Evolutionary conservation across 2,113 vertebrate genomes (phyloP).

Genomic region (Tachycineta bicolor): DNA sequence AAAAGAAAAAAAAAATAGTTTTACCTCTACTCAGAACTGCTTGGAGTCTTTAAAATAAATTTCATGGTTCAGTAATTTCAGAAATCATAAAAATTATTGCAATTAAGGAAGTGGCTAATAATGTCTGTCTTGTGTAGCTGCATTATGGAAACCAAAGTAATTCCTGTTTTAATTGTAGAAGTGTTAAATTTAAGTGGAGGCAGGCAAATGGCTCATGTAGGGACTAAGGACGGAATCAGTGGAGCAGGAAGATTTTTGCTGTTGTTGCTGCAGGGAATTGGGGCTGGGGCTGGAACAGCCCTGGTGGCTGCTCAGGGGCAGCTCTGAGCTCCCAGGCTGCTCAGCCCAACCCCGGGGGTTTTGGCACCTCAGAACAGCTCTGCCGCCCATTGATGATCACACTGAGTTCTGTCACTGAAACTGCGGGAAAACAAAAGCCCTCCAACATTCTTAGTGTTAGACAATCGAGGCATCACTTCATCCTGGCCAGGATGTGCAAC

Average conservation of each 20-base stretch:
- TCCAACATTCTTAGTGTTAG: background rate
- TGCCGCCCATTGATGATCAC: fast-evolving
- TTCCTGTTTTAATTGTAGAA: slow-evolving; percentile 18
- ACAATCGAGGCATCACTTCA: background rate
- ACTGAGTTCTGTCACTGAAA: fast-evolving
- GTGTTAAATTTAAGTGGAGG: background rate
- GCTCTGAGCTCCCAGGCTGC: background rate
- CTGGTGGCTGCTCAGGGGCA: background rate
- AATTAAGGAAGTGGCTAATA: slow-evolving; percentile 53
- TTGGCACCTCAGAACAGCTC: background rate
- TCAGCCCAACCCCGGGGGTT: background rate
- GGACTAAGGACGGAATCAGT: background rate
- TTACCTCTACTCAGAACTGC: background rate
- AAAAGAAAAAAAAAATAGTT: background rate
- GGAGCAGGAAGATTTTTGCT: background rate
- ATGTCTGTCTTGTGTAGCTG: background rate
- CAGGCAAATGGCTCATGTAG: background rate
- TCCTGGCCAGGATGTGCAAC: background rate
- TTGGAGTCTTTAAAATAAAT: slow-evolving; percentile 35
- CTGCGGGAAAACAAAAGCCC: background rate
- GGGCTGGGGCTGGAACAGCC: background rate
- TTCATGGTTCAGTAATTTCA: background rate
- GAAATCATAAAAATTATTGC: slow-evolving; percentile 11
- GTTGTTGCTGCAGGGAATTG: background rate
- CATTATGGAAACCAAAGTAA: background rate